phyloP scores from a whole-genome alignment of 2,113 vertebrate genomes.

The Pantherophis guttatus region DNA sequence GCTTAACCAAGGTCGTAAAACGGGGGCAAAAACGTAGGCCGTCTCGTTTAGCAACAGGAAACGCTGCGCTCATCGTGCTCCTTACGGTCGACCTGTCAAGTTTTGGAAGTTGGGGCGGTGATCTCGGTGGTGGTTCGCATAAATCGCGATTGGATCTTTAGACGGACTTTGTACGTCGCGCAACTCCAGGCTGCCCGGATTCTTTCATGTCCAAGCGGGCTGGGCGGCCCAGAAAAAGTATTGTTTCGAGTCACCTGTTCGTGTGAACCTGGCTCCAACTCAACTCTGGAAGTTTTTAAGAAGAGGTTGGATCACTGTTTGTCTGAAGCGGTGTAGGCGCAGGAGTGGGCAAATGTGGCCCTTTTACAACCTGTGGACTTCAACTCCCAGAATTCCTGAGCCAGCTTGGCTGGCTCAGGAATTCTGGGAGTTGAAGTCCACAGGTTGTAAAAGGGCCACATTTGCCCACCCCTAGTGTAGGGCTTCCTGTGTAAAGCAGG shows the following conservation, averaged over 20 bases:
- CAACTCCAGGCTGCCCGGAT: not conserved
- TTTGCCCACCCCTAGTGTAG: too few species aligned
- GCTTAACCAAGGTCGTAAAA: not conserved
- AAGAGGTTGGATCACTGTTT: too few species aligned
- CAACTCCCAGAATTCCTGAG: too few species aligned
- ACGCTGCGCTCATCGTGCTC: not conserved
- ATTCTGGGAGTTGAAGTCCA: too few species aligned
- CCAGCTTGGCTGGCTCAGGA: too few species aligned
- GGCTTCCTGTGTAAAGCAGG: too few species aligned
- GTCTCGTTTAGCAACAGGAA: not conserved
- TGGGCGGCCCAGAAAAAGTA: not conserved
- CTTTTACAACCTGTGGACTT: too few species aligned
- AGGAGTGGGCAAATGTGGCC: too few species aligned
- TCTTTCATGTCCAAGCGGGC: not conserved
- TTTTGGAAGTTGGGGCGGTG: not conserved
- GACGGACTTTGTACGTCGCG: not conserved
- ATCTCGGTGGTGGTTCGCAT: not conserved
- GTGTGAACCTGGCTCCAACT: not conserved
- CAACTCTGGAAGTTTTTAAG: too few species aligned
- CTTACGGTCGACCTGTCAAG: not conserved
- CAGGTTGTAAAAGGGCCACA: too few species aligned
- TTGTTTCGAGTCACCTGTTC: not conserved
- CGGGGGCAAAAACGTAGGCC: rapidly evolving
- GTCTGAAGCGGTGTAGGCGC: too few species aligned
- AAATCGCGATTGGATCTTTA: not conserved